These are phyloP conservation scores for Drosophila micromelanica DNA, from an alignment of 1,140 invertebrate species.

Conservation along the genomic window DNA sequence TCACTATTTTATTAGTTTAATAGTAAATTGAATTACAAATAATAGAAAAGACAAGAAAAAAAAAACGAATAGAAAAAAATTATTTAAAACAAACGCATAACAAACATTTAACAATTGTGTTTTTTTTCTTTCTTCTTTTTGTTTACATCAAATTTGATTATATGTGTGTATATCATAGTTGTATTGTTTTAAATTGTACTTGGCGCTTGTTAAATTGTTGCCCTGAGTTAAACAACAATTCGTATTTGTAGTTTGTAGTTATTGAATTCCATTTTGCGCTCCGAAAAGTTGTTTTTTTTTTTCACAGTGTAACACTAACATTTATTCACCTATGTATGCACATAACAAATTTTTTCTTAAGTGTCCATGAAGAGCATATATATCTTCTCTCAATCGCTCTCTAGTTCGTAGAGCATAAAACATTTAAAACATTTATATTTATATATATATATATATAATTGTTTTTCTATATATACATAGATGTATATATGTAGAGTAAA, in stretches of 20 bases:
- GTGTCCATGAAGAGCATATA: neutral
- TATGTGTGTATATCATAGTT: conserved; percentile 9
- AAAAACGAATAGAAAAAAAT: conserved; percentile 25
- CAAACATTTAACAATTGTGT: conserved; percentile 71
- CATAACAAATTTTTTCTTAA: conserved; percentile 27
- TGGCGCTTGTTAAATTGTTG: conserved; percentile 54
- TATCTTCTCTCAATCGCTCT: conserved; percentile 15
- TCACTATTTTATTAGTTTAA: conserved; percentile 69
- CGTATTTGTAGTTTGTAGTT: conserved; percentile 10
- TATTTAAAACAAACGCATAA: conserved; percentile 75
- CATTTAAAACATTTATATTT: conserved; percentile 47
- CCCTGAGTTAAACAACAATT: conserved; percentile 34
- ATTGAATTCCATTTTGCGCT: conserved; percentile 21
- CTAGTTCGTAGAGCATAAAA: conserved; percentile 15
- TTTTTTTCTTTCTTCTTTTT: conserved; percentile 12
- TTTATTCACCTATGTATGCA: conserved; percentile 37
- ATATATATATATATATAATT: too few relatives aligned
- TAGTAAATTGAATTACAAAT: conserved; percentile 63
- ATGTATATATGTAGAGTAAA: too few relatives aligned
- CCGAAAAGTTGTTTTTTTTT: conserved; percentile 12
- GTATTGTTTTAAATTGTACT: conserved; percentile 70
- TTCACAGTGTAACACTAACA: conserved; percentile 35
- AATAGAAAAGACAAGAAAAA: conserved; percentile 17
- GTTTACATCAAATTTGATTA: conserved; percentile 34
- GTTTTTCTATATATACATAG: too few relatives aligned